phyloP scores from a whole-genome alignment of 2,797 vertebrate genomes.

The Chaetophractus vellerosus region DNA sequence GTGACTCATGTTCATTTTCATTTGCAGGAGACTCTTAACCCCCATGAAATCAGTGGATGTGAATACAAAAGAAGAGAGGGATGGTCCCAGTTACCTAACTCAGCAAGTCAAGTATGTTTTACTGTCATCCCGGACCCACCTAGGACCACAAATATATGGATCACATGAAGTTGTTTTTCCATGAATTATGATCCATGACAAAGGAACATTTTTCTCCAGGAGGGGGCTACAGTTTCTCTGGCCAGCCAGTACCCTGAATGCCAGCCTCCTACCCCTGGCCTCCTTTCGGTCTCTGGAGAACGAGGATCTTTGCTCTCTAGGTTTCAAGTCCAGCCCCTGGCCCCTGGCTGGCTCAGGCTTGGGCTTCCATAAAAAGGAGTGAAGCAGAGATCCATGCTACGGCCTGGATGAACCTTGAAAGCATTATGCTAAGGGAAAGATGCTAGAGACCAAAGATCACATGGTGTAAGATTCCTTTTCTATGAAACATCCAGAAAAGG shows the following conservation, averaged over 20 bases:
- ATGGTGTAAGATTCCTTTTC: neutral
- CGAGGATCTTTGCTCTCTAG: neutral
- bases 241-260: neutral
- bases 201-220: neutral
- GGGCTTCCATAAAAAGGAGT: neutral
- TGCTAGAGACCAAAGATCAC: neutral
- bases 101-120: neutral
- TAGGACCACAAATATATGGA: neutral
- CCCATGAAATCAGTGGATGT: neutral
- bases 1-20: neutral
- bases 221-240: neutral
- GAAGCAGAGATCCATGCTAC: neutral
- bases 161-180: neutral
- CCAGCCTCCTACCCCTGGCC: neutral
- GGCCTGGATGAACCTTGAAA: neutral
- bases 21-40: neutral
- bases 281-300: neutral
- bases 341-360: neutral
- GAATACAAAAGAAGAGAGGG: neutral
- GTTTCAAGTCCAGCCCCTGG: neutral
- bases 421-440: slow-evolving; percentile 29
- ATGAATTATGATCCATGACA: neutral
- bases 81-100: neutral
- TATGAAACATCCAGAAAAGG: neutral
- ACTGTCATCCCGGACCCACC: neutral